These are phyloP conservation scores for Larimichthys polyactis DNA, from an alignment of 2,113 vertebrate genomes.

Conservation along the genomic window DNA sequence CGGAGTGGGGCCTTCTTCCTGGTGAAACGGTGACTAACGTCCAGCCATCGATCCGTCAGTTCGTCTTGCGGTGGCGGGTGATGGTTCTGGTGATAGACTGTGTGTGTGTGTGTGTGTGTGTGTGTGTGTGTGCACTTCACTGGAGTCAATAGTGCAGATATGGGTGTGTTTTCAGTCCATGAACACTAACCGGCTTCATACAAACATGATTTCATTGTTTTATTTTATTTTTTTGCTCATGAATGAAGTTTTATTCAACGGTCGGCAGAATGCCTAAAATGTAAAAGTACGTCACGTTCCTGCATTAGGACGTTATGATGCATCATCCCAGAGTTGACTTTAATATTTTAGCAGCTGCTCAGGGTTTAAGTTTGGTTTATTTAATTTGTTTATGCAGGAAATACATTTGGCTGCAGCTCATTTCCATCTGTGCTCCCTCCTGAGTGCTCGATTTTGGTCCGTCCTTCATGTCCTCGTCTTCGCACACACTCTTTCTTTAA, in stretches of 20 bases:
- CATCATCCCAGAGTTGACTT: neutral
- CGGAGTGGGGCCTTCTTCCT: slow-evolving; percentile 77
- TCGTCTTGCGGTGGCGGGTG: slow-evolving; percentile 69
- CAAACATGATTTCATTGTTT: neutral
- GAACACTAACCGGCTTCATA: neutral
- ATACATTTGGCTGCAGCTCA: too few species aligned
- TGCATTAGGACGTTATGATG: slow-evolving; percentile 5
- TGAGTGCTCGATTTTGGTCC: too few species aligned
- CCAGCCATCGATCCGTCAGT: slow-evolving; percentile 77
- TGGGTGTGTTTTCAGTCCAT: neutral
- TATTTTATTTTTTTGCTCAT: neutral
- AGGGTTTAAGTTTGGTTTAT: neutral
- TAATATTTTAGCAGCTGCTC: slow-evolving; percentile 20
- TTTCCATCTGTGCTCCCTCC: too few species aligned
- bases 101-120: slow-evolving; percentile 48
- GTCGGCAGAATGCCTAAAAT: slow-evolving; percentile 40
- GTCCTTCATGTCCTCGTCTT: too few species aligned
- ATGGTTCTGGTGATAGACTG: slow-evolving; percentile 72
- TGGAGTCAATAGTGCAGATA: slow-evolving; percentile 35
- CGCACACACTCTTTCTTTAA: neutral
- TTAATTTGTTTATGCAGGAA: neutral
- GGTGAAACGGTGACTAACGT: slow-evolving; percentile 83
- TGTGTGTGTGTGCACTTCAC: slow-evolving; percentile 30
- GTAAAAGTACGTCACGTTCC: neutral
- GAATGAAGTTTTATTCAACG: neutral